Evolutionary conservation across 2,888 invertebrate species (phyloP), one percentile per base, ranked within the genome.

Genomic region (Onthophagus sagittarius): DNA sequence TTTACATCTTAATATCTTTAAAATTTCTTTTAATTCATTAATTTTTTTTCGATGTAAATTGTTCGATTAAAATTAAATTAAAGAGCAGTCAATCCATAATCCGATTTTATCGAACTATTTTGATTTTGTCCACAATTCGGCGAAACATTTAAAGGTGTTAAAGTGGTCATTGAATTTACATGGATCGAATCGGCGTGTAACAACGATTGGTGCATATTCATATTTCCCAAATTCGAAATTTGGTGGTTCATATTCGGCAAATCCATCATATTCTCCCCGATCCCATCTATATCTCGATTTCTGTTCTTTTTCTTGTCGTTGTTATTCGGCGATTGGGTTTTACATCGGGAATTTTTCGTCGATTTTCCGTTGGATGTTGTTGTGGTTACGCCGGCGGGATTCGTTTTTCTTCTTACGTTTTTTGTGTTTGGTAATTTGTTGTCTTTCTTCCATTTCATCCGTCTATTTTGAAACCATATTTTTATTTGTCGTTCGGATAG

Each of bases 401-500:
- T 93, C 75, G 92, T 92, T 90, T 93, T 93, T 88, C 93, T 89
- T 78, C 90, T 87, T 74, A 90, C 90, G 81, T 90, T 90, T 87
- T 90, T 90, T 85, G 95, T 95, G 88, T 95, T 95, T 71, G 95
- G 95, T 81, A 95, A 88, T 86, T 95, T 94, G 88, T 95, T 94
- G 89, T 90, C 94, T 86, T 94, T 94, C 87, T 94, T 94, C 91
- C 92, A 94, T 85, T 94, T 94, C 94, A 94, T 94, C 77, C 94
- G 87, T 71, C 93, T 89, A 85, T 94, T 93, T 85, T 94, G 94
- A 85, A 95, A 94, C 94, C 94, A 94, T 85, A 94, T 94, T 87
- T 94, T 94, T 81, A 94, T 95, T 87, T 96, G 96, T 80, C 96
- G 87, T 84, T 96, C 96, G 75, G 96, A 95, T 81, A 98, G 89